Evolutionary conservation across 1,140 invertebrate genomes (phyloP), one percentile per base, ranked within the genome.

Genomic region (Gryon sp.): DNA sequence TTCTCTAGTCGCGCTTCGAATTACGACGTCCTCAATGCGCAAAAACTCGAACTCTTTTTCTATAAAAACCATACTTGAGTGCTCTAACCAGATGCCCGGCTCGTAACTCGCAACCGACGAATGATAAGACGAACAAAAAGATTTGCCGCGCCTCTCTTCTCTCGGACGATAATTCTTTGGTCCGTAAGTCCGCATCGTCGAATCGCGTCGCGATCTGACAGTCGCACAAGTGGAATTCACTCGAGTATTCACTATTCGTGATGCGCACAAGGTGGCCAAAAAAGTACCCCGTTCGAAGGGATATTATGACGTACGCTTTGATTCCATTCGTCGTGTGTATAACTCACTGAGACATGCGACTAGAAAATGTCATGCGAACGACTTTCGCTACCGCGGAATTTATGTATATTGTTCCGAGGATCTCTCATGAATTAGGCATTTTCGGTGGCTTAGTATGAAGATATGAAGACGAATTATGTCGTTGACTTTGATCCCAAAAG

Each of bases 11-110:
- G 48, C 50, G 34, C 48, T 32, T 76, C 57, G 43, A 76, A 65
- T 76, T 63, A 69, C 72, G 55, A 55, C 57, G 16, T 63, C 53
- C 30, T 20, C 60, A 36, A 12, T 9, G 2, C 43, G 46, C 48
- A 78, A 60, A 76, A 76, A 63, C 46, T 22, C 11, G 19, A 48
- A 36, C 59, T 46, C 70, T 76, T 72, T 52, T 48, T 46, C 48
- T 50, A 59, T 62, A 75, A 79, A 77, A 77, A 75, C 60, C 40
- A 38, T 63, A 68, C 68, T 73, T 48, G 70, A 74, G 69, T 62
- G 53, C 32, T 74, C 52, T 48, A 65, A 62, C 50, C 70, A 65
- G 76, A 78, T 76, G 68, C 68, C 69, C 48, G 75, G 50, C 45
- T 63, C 73, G 73, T 76, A 76, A 69, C 57, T 75, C 41, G 70